Evolutionary conservation across 2,113 vertebrate genomes (phyloP).

Genomic region (Greenwoodochromis staneri): DNA sequence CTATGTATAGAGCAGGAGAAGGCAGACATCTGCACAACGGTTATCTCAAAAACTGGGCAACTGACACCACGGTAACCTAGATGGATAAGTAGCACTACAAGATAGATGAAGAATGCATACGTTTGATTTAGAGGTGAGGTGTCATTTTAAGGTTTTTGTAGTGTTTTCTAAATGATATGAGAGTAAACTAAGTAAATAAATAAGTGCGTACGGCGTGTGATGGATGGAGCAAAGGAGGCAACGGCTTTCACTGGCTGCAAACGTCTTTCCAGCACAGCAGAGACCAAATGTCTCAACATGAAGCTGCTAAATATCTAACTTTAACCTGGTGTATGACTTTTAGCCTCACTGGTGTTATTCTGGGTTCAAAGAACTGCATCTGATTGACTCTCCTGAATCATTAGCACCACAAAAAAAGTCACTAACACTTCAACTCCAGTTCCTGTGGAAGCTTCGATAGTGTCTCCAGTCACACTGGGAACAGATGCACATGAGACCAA

Average conservation of each 20-base stretch:
- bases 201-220: neutral
- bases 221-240: neutral
- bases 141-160: neutral
- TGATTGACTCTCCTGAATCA: neutral
- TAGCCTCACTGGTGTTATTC: neutral
- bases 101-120: neutral
- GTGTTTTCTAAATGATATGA: neutral
- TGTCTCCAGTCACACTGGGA: neutral
- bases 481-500: neutral
- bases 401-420: neutral
- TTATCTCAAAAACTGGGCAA: neutral
- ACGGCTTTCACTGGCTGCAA: accelerated
- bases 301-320: neutral
- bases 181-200: neutral
- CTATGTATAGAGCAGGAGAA: neutral
- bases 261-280: neutral
- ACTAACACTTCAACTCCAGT: neutral
- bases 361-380: neutral
- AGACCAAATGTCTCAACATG: neutral
- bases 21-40: neutral
- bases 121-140: neutral
- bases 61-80: neutral
- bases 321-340: neutral
- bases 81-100: neutral
- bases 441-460: neutral